A percentile compares a stretch with the other conserved stretches of the same genome.
phyloP scores from a whole-genome alignment of 2,113 vertebrate species.

The Cyanoderma ruficeps region DNA sequence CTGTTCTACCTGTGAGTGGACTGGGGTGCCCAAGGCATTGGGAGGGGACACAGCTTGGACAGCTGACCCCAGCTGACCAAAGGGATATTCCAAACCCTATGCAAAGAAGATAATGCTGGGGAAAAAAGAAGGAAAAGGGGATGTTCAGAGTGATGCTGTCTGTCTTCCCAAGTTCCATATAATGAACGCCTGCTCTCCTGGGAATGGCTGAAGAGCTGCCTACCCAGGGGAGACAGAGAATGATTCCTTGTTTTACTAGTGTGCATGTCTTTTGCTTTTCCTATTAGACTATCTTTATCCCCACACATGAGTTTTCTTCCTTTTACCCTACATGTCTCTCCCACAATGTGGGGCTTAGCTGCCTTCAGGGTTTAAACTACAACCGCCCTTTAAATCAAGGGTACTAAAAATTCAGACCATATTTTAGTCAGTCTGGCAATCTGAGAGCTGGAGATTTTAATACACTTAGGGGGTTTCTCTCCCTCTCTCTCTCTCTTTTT shows the following conservation, averaged over 20 bases:
- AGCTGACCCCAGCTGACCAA: neutral
- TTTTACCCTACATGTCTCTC: neutral
- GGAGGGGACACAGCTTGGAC: neutral
- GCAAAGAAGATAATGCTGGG: neutral
- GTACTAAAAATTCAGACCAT: neutral
- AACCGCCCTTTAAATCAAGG: neutral
- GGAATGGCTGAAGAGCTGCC: neutral
- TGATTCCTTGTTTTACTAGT: neutral
- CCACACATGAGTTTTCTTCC: fast-evolving
- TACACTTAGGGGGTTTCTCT: fast-evolving
- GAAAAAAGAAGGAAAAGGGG: neutral
- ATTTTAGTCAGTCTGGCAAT: neutral
- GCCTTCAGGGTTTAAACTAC: neutral
- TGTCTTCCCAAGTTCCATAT: fast-evolving
- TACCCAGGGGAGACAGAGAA: neutral
- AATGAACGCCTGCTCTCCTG: neutral
- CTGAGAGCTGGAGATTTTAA: neutral
- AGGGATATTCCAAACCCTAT: neutral
- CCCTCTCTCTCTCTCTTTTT: too few relatives aligned
- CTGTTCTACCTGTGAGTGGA: fast-evolving
- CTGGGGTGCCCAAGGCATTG: neutral
- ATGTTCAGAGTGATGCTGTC: fast-evolving
- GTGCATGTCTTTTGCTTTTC: neutral
- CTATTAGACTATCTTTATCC: neutral
- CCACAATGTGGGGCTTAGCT: neutral